Evolutionary conservation across 2,888 invertebrate genomes (phyloP), one percentile per base, ranked within the genome.

Genomic region (Neocrepidodera transversa): DNA sequence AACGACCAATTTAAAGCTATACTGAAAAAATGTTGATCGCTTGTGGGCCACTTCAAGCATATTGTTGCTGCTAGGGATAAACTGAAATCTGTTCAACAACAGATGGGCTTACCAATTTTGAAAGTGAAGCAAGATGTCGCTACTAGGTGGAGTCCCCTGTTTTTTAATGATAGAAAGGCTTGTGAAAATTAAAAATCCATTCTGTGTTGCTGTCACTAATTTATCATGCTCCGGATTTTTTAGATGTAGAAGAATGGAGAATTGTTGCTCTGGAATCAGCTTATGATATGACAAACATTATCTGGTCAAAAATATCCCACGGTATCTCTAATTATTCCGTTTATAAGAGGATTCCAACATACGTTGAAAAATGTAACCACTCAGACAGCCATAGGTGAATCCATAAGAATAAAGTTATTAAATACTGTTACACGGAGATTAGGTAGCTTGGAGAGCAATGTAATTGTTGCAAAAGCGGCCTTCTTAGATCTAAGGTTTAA

Each of bases 81-180:
- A 43, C 28, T 63, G 1, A 54, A 60, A 59, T 3, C n/a, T 35
- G 1, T 13, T n/a, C n/a, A n/a, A 49, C 14, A 32, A 17, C 32
- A 49, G 18, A 30, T 49, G 17, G 7, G n/a, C 2, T 10, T 30
- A 10, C 30, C 30, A 8, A 11, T 55, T 6, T 50, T 68, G 16
- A 70, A 72, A 65, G 55, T 71, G 0, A 70, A 69, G 54, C 68
- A 70, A 45, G 68, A 69, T 47, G 63, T 71, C 2, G n/a, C 30
- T 2, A 70, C 69, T 13, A 53, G 68, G 23, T 71, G 71, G 30
- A 30, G 10, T 10, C 10, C 30, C 2, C n/a, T n/a, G n/a, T n/a
- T n/a, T n/a, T n/a, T n/a, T n/a, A n/a, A n/a, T n/a, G n/a, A n/a
- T n/a, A n/a, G n/a, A 30, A n/a, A 30, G n/a, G 10, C 10, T 30